Base-by-base conservation (phyloP, 2,888 invertebrate species). In the Mechanitis messenoides region DNA sequence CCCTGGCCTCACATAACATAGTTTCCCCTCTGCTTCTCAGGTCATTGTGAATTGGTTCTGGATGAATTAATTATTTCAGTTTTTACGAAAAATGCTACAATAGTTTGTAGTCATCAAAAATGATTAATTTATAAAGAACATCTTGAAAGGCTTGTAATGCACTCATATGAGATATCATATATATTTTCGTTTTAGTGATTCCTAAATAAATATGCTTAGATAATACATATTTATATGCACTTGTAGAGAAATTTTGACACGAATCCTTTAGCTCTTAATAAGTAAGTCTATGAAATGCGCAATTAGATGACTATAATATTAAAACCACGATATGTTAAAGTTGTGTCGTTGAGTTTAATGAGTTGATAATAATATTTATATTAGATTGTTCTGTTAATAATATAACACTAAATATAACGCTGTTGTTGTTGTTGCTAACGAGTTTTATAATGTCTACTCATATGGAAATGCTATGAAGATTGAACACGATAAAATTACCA, bases 391-490 rank as follows among this genome's bases (percentile, higher is more conserved):
- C 71, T 76, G 75, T 71, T 81, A 80, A 80, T 74, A 68, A 78
- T 80, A 81, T 84, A 78, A 83, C 77, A 81, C 79, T 82, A 82
- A 84, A 82, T 86, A 84, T 84, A 87, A 86, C 68, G 89, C 89
- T 88, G 89, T 90, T 90, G 88, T 88, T 89, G 89, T 89, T 90
- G 88, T 87, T 90, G 87, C 89, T 89, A 83, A 77, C 84, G 78
- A 87, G 83, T 87, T 89, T 85, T 85, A 86, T 81, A 84, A 81
- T 84, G 79, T 86, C 58, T 69, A 70, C 80, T 74, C 78, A 74
- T 80, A 77, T 74, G 75, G 75, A 75, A 65, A 65, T 62, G 66
- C 56, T 62, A 55, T 61, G 46, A 69, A 68, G 71, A 71, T 74
- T 65, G 69, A 71, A 73, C 74, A 70, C 74, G 78, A 72, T 79